phyloP scores from a whole-genome alignment of 2,113 vertebrate genomes.

The Epinephelus fuscoguttatus region DNA sequence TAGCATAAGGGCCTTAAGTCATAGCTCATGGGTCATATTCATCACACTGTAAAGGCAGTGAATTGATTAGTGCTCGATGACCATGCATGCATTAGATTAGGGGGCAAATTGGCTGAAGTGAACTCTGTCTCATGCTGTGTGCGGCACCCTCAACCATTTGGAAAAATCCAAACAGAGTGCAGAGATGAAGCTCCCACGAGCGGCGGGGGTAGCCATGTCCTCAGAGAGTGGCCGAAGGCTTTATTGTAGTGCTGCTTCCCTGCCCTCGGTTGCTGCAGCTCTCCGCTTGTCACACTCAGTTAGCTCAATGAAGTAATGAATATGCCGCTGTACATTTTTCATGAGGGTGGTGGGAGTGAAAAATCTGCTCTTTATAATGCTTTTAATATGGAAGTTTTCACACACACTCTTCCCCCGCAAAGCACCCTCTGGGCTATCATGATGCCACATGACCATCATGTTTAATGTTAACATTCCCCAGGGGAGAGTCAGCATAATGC shows the following conservation, averaged over 20 bases:
- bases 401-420: slow-evolving; percentile 56
- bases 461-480: slow-evolving; percentile 73
- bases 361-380: slow-evolving; percentile 77
- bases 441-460: slow-evolving; percentile 72
- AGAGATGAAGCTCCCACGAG: slow-evolving; percentile 67
- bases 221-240: slow-evolving; percentile 70
- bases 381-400: slow-evolving; percentile 79
- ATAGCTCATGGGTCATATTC: slow-evolving; percentile 52
- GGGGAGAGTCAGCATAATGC: slow-evolving; percentile 71
- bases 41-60: slow-evolving; percentile 57
- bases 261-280: slow-evolving; percentile 73
- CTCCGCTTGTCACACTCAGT: slow-evolving; percentile 83
- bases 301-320: slow-evolving; percentile 82
- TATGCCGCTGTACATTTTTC: slow-evolving; percentile 82
- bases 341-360: slow-evolving; percentile 75
- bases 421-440: slow-evolving; percentile 53
- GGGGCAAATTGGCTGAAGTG: slow-evolving; percentile 58
- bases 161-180: slow-evolving; percentile 66
- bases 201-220: slow-evolving; percentile 73
- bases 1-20: slow-evolving; percentile 56
- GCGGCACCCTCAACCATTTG: slow-evolving; percentile 64
- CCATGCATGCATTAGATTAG: slow-evolving; percentile 55
- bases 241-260: slow-evolving; percentile 70
- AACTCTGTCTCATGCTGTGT: slow-evolving; percentile 53
- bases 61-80: slow-evolving; percentile 64